Evolutionary conservation across 2,113 vertebrate genomes (phyloP).

Genomic region (Chloropsis cyanopogon): DNA sequence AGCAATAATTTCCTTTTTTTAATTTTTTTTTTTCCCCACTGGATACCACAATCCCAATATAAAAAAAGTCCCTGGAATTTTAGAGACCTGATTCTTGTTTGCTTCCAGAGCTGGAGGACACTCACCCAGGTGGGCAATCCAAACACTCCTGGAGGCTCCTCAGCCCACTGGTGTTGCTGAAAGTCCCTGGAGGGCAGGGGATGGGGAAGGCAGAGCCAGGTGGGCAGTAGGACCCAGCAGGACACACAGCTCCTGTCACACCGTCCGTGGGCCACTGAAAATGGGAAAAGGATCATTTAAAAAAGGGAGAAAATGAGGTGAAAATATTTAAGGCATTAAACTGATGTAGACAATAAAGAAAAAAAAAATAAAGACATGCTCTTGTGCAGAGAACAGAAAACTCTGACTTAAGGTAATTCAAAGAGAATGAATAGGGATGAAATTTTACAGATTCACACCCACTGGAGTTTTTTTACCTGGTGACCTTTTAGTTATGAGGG

Average conservation of each 20-base stretch:
- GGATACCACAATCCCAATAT: not conserved
- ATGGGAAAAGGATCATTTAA: not conserved
- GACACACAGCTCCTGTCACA: conserved; percentile 78
- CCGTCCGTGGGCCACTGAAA: conserved; percentile 79
- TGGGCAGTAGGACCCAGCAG: conserved; percentile 82
- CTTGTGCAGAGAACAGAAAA: not conserved
- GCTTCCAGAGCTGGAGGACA: not conserved
- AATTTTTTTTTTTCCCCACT: no score
- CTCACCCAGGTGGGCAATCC: conserved; percentile 83
- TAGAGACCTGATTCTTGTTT: not conserved
- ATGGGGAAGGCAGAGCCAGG: conserved; percentile 69
- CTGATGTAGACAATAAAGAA: not conserved
- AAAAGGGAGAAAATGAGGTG: not conserved
- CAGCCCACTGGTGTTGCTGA: conserved; percentile 79
- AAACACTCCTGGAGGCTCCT: conserved; percentile 72
- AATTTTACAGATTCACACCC: not conserved
- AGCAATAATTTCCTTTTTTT: not conserved
- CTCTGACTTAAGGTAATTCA: not conserved
- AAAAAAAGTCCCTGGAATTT: not conserved
- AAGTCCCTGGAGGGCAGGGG: conserved; percentile 83
- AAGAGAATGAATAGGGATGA: not conserved
- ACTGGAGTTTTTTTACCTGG: not conserved
- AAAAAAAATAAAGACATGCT: not conserved
- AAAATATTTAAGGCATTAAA: not conserved
- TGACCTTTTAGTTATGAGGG: not conserved